Evolutionary conservation across 2,888 invertebrate genomes (phyloP), one percentile per base, ranked within the genome.

Genomic region (Cheilosia urbana): DNA sequence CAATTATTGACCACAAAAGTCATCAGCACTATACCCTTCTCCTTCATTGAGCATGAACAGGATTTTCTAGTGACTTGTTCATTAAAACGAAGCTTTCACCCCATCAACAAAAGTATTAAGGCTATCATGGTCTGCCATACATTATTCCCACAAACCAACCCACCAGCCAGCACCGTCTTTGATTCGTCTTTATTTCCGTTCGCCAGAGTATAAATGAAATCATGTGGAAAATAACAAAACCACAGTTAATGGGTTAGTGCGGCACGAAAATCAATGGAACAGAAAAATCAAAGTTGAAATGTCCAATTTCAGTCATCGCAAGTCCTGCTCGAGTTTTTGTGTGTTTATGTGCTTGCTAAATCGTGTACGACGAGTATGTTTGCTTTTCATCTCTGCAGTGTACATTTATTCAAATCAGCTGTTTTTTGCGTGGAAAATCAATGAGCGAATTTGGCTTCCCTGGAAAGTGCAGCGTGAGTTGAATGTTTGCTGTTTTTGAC

Each of bases 211-310:
- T 21, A 75, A 49, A 30, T 11, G 81, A 84, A 84, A 79, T 84
- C 73, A 84, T 84, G 79, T 69, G 83, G 83, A 84, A 79, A 84
- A 79, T 79, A 73, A 84, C 79, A 79, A 79, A 79, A 75, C 83
- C 82, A 79, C 76, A 78, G 68, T 84, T 79, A 84, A 84, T 79
- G 73, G 83, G 83, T 84, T 84, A 73, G 73, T 79, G 83, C 83
- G 73, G 66, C 66, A 83, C 51, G 27, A 24, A 24, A 47, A 40
- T 27, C 60, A 80, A 71, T 60, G 71, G 15, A 72, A 71, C 37
- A 51, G 66, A 63, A 83, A 83, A 84, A 84, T 79, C 78, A 84
- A 79, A 79, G 79, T 63, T 53, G 45, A 40, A 83, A 71, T 62
- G 72, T 68, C 77, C 66, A 83, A 83, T 83, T 82, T 83, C 55